Evolutionary conservation across 37 sponge, comb jelly and placozoan genomes (phyloP).

Genomic region (Lycopodina hypogea): DNA sequence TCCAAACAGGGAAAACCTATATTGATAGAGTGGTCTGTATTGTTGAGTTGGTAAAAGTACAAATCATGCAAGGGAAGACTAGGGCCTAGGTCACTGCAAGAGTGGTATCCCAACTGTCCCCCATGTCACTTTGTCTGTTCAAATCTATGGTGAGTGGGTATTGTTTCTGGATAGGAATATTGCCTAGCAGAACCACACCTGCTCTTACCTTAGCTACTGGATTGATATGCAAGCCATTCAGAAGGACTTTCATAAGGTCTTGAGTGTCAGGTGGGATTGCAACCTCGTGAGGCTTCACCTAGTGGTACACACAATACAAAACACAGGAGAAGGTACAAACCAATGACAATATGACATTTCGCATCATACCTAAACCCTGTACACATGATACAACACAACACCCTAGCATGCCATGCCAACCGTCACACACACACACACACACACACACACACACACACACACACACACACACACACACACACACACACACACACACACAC

Average conservation of each 20-base stretch:
- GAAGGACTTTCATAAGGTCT: conserved; percentile 13
- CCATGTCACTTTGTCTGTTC: no score
- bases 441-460: neutral
- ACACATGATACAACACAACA: neutral
- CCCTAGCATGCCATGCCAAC: neutral
- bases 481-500: neutral
- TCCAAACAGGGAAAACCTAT: no score
- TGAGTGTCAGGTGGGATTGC: conserved; percentile 4
- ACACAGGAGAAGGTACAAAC: neutral
- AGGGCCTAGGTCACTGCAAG: no score
- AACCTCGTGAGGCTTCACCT: conserved; percentile 39
- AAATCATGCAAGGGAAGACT: no score
- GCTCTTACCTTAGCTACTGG: conserved; percentile 22
- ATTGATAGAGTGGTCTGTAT: no score
- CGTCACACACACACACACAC: neutral
- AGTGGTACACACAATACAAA: neutral
- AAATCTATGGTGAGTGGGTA: no score
- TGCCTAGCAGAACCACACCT: neutral
- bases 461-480: neutral
- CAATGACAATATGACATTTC: no score
- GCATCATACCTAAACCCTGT: no score
- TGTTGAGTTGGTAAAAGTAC: no score
- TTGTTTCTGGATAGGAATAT: no score
- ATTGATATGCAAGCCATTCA: conserved; percentile 37
- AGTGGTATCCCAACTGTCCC: no score